phyloP scores from a whole-genome alignment of 1,140 invertebrate species.

The Aphaenogaster rudis region DNA sequence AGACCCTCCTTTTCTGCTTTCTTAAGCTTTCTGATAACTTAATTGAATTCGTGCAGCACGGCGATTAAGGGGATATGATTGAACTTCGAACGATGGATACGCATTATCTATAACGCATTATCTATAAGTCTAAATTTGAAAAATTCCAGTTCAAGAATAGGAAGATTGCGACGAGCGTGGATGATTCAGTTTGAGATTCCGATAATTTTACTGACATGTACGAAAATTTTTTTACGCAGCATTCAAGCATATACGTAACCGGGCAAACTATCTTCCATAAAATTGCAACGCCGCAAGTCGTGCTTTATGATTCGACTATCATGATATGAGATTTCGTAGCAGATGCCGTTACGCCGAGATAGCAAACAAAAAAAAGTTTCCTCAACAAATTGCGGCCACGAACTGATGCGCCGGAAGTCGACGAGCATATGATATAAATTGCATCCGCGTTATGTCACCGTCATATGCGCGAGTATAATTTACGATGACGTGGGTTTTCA shows the following conservation, averaged over 20 bases:
- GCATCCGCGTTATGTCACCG: not conserved
- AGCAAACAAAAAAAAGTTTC: conserved; percentile 43
- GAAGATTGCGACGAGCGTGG: not conserved
- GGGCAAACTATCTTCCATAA: conserved; percentile 14
- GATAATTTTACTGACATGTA: conserved; percentile 14
- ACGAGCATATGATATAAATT: conserved; percentile 39
- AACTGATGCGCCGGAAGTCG: not conserved
- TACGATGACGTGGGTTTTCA: not conserved
- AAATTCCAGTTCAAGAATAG: not conserved
- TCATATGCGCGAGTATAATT: conserved; percentile 4
- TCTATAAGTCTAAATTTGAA: not conserved
- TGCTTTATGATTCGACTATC: conserved; percentile 37
- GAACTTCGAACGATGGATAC: not conserved
- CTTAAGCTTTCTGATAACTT: not conserved
- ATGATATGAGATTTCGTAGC: conserved; percentile 40
- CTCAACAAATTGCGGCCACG: conserved; percentile 16
- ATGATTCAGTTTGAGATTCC: not conserved
- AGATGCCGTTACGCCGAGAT: conserved; percentile 19
- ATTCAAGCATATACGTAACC: not conserved
- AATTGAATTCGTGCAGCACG: conserved; percentile 13
- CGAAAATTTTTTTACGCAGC: conserved; percentile 17
- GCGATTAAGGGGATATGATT: not conserved
- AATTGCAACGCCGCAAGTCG: conserved; percentile 21
- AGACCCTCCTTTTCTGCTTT: not conserved
- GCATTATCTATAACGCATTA: no score